A percentile compares a stretch with the other conserved stretches of the same genome.
Evolutionary conservation across 2,888 invertebrate genomes (phyloP).

Genomic region (Netelia melanura): DNA sequence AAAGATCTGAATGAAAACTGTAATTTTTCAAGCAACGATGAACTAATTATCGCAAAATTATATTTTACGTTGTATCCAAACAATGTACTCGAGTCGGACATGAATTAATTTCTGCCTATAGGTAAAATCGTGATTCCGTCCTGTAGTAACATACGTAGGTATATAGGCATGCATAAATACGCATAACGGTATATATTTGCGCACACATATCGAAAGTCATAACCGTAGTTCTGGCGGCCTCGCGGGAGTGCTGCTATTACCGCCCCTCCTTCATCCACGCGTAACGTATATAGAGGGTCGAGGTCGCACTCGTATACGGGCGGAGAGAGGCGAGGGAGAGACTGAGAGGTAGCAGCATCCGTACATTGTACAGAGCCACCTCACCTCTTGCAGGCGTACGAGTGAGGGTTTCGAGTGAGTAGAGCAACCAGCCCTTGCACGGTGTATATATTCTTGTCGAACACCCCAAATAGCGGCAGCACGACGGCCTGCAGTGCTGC

Average conservation of each 20-base stretch:
- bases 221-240: slow-evolving; percentile 57
- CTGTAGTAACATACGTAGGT: neutral
- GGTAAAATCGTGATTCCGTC: neutral
- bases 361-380: slow-evolving; percentile 7
- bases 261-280: slow-evolving; percentile 14
- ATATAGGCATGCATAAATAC: neutral
- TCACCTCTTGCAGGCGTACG: slow-evolving; percentile 27
- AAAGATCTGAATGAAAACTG: neutral
- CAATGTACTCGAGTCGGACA: neutral
- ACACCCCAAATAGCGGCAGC: slow-evolving; percentile 43
- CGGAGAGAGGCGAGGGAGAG: slow-evolving; percentile 31
- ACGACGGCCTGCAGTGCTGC: slow-evolving; percentile 57
- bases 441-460: slow-evolving; percentile 25
- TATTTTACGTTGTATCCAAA: neutral
- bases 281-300: slow-evolving; percentile 46
- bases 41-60: neutral
- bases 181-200: slow-evolving; percentile 22
- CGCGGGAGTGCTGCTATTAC: slow-evolving; percentile 55
- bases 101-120: neutral
- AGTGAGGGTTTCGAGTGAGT: slow-evolving; percentile 3
- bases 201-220: slow-evolving; percentile 66
- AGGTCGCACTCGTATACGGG: slow-evolving; percentile 43
- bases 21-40: neutral
- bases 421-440: slow-evolving; percentile 53
- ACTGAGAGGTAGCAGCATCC: slow-evolving; percentile 23